phyloP scores from a whole-genome alignment of 2,888 invertebrate species.

The Cecidostiba fungosa region DNA sequence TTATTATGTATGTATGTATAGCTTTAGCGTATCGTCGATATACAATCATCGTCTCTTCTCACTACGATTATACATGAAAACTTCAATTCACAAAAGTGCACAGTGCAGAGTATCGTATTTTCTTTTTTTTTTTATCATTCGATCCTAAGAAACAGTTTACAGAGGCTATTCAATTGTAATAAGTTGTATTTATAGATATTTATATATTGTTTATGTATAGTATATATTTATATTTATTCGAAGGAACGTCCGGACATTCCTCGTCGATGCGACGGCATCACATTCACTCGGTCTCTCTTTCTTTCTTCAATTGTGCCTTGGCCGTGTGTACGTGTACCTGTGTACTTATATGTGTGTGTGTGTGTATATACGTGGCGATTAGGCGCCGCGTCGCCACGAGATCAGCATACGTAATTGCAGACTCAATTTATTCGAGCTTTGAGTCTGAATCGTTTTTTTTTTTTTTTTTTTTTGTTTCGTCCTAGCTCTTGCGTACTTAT shows the following conservation, averaged over 20 bases:
- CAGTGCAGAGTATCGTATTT: constrained; percentile 75
- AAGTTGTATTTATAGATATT: constrained; percentile 5
- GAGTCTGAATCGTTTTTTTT: not conserved
- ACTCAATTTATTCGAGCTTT: constrained; percentile 58
- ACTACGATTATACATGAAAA: constrained; percentile 66
- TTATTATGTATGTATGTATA: constrained; percentile 8
- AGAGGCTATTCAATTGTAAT: constrained; percentile 40
- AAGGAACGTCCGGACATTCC: constrained; percentile 57
- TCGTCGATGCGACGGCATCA: constrained; percentile 35
- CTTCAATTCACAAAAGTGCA: constrained; percentile 80
- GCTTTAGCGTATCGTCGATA: constrained; percentile 41
- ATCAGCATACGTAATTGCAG: constrained; percentile 43
- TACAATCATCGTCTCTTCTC: constrained; percentile 42
- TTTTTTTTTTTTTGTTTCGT: constrained; percentile 7
- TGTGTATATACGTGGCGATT: constrained; percentile 35
- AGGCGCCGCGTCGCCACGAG: constrained; percentile 33
- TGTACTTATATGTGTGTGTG: not conserved
- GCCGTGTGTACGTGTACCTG: not conserved
- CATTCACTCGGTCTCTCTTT: constrained; percentile 7
- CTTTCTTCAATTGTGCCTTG: constrained; percentile 46
- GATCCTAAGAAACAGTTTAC: constrained; percentile 53
- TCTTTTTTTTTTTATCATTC: constrained; percentile 37
- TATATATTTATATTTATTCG: constrained; percentile 34
- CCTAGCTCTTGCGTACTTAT: not conserved
- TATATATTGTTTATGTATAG: constrained; percentile 15